A percentile compares a stretch with the other conserved stretches of the same genome.
Conservation (phyloP, 2,888 invertebrate species). For the Diarsia dahlii region DNA sequence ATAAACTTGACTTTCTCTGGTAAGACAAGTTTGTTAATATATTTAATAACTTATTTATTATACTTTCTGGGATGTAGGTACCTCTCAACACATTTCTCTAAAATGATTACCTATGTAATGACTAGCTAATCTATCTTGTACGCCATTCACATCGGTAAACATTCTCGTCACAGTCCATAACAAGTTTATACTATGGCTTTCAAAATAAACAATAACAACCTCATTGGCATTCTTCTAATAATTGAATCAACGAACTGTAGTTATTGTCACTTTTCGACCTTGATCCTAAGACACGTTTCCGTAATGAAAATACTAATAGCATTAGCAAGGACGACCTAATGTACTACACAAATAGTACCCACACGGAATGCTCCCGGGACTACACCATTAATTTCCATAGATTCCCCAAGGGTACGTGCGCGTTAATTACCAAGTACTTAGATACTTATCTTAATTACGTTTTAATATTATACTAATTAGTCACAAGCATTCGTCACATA, state of each 20-base stretch:
- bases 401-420: constrained; percentile 21
- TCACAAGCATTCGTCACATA: constrained; percentile 31
- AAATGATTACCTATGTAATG: not conserved
- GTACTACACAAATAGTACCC: not conserved
- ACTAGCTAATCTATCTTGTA: constrained; percentile 11
- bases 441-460: constrained; percentile 44
- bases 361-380: constrained; percentile 13
- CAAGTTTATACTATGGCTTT: constrained; percentile 1
- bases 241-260: constrained; percentile 45
- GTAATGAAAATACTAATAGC: constrained; percentile 25
- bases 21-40: not conserved
- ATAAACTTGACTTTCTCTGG: not conserved
- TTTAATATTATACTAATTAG: constrained; percentile 51
- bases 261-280: constrained; percentile 31
- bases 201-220: constrained; percentile 35
- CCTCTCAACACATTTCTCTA: not conserved
- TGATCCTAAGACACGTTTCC: constrained; percentile 21
- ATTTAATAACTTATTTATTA: not conserved
- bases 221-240: constrained; percentile 49
- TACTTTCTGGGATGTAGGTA: constrained; percentile 13
- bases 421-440: constrained; percentile 29
- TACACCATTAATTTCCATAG: constrained; percentile 19
- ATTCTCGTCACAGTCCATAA: not conserved
- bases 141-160: constrained; percentile 6
- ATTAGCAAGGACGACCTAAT: constrained; percentile 18